Conservation (phyloP, 2,888 invertebrate species). For the Cerastis rubricosa region DNA sequence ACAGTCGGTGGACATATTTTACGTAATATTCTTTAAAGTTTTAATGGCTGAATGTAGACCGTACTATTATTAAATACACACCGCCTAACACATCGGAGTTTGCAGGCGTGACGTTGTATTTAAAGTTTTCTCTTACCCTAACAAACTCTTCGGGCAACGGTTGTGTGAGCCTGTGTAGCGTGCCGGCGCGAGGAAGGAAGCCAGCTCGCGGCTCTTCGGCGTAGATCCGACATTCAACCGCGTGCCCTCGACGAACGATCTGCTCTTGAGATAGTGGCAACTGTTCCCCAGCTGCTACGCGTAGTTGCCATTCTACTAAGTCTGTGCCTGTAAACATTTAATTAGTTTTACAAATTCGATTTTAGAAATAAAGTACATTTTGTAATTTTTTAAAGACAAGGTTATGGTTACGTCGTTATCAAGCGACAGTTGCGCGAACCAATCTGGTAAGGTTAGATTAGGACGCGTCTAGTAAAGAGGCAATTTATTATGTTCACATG, state of each 20-base stretch:
- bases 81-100: not conserved
- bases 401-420: no score
- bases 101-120: not conserved
- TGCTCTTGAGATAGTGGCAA: conserved; percentile 95
- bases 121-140: conserved; percentile 85
- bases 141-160: conserved; percentile 92
- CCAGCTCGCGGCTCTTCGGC: conserved; percentile 96
- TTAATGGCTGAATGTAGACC: not conserved
- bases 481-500: no score
- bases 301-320: conserved; percentile 99
- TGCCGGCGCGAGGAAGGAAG: conserved; percentile 98
- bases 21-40: not conserved
- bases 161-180: conserved; percentile 93
- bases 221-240: conserved; percentile 99
- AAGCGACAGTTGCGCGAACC: no score
- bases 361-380: no score
- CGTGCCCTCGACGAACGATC: conserved; percentile 95
- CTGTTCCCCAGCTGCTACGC: conserved; percentile 96
- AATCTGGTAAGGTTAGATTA: no score
- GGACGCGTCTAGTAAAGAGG: no score
- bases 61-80: not conserved
- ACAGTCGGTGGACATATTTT: not conserved
- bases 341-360: not conserved
- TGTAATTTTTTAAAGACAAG: no score
- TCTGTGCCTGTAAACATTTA: conserved; percentile 92